Conservation (phyloP, 2,113 vertebrate species). For the Pseudois nayaur region DNA sequence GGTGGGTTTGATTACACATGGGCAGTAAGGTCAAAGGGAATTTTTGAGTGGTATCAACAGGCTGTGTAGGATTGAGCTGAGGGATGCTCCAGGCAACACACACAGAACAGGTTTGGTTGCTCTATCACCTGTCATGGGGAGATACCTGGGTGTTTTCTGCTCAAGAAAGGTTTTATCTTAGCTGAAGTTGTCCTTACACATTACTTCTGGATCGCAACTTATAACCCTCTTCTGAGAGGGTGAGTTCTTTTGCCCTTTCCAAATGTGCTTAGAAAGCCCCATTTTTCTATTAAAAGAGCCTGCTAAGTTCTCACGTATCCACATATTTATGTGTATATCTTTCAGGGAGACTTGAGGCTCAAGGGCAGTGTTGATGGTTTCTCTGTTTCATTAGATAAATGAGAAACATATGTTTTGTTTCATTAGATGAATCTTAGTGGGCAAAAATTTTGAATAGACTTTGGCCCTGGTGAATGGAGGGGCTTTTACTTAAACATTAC, state of each 20-base stretch:
- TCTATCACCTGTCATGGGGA: background rate
- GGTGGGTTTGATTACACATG: background rate
- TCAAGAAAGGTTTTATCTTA: background rate
- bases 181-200: background rate
- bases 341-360: background rate
- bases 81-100: background rate
- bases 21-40: background rate
- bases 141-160: background rate
- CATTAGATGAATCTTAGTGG: background rate
- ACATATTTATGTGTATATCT: background rate
- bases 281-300: background rate
- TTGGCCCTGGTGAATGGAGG: background rate
- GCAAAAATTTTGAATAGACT: background rate
- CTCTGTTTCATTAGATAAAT: background rate
- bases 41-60: background rate
- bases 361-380: background rate
- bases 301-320: background rate
- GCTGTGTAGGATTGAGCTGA: background rate
- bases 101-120: background rate
- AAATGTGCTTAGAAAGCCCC: background rate
- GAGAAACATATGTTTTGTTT: background rate
- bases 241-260: background rate
- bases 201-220: background rate
- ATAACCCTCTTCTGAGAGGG: background rate
- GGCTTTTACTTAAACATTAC: background rate